Evolutionary conservation across 2,113 vertebrate species (phyloP).

Genomic region (Pithys albifrons): DNA sequence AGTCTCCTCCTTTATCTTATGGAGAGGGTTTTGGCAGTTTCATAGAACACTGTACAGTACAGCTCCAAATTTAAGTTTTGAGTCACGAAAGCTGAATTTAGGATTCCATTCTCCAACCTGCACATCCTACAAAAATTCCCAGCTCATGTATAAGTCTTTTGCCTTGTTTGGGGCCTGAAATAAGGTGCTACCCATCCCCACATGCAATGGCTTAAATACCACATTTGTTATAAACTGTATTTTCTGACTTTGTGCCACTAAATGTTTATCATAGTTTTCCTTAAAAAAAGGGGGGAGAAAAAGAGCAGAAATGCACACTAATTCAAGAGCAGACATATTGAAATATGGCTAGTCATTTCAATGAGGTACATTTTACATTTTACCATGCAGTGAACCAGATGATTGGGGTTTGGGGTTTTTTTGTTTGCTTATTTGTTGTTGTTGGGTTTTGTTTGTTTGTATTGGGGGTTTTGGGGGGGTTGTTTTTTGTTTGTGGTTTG

Average conservation of each 20-base stretch:
- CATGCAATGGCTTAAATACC: background rate
- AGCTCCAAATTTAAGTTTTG: background rate
- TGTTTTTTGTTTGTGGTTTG: too few relatives aligned
- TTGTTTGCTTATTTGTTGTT: too few relatives aligned
- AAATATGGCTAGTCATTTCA: background rate
- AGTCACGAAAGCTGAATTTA: background rate
- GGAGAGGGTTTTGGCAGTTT: background rate
- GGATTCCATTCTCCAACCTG: background rate
- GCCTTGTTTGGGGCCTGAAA: background rate
- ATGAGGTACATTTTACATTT: background rate
- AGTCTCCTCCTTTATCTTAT: fast-evolving
- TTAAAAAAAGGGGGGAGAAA: background rate
- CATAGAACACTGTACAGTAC: background rate
- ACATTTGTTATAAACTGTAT: background rate
- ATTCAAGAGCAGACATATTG: background rate
- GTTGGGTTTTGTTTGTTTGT: too few relatives aligned
- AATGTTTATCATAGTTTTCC: background rate
- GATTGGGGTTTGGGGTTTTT: background rate
- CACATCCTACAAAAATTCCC: background rate
- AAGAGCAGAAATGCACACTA: background rate
- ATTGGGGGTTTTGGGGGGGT: too few relatives aligned
- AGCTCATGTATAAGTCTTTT: background rate
- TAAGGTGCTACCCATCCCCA: background rate
- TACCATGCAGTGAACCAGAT: background rate
- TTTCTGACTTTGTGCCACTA: background rate